Percentiles rank a stretch among this genome's conserved stretches.
These are phyloP conservation scores for Oreotrochilus melanogaster DNA, from an alignment of 2,113 vertebrate genomes.

Conservation along the genomic window DNA sequence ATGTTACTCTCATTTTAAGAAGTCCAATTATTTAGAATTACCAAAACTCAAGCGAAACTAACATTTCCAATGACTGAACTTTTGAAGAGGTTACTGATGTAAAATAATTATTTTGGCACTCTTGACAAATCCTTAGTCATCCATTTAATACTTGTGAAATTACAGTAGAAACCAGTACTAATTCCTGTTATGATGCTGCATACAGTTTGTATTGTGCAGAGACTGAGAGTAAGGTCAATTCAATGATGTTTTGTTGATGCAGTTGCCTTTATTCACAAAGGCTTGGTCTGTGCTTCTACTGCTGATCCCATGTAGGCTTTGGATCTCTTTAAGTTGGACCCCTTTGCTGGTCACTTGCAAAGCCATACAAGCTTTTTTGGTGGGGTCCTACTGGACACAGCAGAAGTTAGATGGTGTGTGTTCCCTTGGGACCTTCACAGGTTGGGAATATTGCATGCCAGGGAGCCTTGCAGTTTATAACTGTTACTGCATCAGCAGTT, in stretches of 20 bases:
- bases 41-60: not conserved
- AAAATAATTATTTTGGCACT: not conserved
- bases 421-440: not conserved
- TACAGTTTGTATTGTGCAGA: not conserved
- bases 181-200: not conserved
- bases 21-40: not conserved
- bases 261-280: not conserved
- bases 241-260: not conserved
- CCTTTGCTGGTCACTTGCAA: not conserved
- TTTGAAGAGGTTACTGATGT: not conserved
- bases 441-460: not conserved
- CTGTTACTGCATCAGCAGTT: not conserved
- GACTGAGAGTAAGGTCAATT: not conserved
- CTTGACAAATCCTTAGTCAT: not conserved
- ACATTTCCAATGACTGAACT: not conserved
- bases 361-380: not conserved
- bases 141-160: not conserved
- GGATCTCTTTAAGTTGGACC: not conserved
- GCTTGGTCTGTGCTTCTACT: not conserved
- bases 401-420: not conserved
- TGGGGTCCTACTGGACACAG: not conserved
- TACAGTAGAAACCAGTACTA: not conserved
- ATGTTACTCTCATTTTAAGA: not conserved
- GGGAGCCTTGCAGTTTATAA: not conserved
- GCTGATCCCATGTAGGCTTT: not conserved